Percentiles rank a stretch among this genome's conserved stretches.
Conservation (phyloP, 2,797 vertebrate species). For the Botia almorhae region DNA sequence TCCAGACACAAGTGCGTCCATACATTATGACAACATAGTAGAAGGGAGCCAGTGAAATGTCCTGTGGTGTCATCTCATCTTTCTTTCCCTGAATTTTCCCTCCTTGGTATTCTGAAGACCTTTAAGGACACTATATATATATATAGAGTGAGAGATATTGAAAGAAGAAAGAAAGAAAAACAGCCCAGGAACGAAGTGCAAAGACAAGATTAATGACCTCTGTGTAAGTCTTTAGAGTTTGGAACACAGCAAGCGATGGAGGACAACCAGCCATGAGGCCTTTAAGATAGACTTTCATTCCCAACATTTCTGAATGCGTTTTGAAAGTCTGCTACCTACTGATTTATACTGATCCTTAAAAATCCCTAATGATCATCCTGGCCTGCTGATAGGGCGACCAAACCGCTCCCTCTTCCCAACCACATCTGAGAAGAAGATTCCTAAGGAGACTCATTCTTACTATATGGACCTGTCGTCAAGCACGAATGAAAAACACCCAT, state of each 20-base stretch:
- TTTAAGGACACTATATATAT: constrained; percentile 69
- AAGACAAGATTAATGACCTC: constrained; percentile 61
- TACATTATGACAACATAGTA: constrained; percentile 72
- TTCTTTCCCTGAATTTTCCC: constrained; percentile 68
- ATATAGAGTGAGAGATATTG: no score
- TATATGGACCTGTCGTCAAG: constrained; percentile 67
- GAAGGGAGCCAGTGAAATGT: constrained; percentile 72
- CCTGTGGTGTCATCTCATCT: constrained; percentile 73
- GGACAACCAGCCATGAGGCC: constrained; percentile 57
- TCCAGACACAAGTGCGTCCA: constrained; percentile 70
- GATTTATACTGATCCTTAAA: constrained; percentile 47
- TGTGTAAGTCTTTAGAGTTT: constrained; percentile 54
- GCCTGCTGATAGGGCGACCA: constrained; percentile 51
- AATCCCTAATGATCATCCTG: constrained; percentile 36
- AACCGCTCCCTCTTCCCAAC: constrained; percentile 50
- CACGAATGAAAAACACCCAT: constrained; percentile 61
- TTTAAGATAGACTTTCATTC: constrained; percentile 46
- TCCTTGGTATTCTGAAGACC: constrained; percentile 70
- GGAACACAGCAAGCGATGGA: constrained; percentile 41
- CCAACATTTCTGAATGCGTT: constrained; percentile 20
- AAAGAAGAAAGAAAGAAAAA: constrained; percentile 65
- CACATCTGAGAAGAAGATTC: constrained; percentile 64
- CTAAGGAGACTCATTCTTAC: constrained; percentile 45
- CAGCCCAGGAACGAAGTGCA: constrained; percentile 49
- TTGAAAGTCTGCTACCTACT: constrained; percentile 16